phyloP scores from a whole-genome alignment of 1,140 invertebrate genomes.

The Condylostylus longicornis region DNA sequence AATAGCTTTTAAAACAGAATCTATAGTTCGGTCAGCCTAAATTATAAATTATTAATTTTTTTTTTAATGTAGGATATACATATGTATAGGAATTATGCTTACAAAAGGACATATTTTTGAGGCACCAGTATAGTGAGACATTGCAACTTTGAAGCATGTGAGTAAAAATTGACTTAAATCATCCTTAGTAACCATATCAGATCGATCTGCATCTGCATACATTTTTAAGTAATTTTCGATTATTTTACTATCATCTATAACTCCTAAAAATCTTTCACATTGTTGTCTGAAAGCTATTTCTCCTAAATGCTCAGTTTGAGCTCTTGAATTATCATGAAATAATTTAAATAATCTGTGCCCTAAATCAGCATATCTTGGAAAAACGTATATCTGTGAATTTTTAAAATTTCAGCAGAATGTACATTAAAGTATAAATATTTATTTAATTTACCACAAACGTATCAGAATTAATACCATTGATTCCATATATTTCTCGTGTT shows the following conservation, averaged over 20 bases:
- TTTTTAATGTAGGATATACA: not conserved
- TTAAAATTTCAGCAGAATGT: conserved; percentile 1
- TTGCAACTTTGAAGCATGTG: conserved; percentile 57
- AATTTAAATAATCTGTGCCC: conserved; percentile 49
- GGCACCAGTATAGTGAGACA: conserved; percentile 54
- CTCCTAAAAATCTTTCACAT: conserved; percentile 50
- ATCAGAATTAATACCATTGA: conserved; percentile 47
- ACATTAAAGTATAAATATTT: conserved; percentile 4
- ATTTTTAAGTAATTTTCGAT: conserved; percentile 52
- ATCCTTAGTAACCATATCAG: conserved; percentile 33
- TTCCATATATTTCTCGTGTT: conserved; percentile 43
- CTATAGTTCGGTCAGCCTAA: conserved; percentile 46
- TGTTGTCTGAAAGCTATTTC: conserved; percentile 48
- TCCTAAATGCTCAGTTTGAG: conserved; percentile 43
- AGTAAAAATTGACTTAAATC: conserved; percentile 46
- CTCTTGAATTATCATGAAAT: conserved; percentile 41
- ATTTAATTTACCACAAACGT: conserved; percentile 39
- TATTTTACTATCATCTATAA: conserved; percentile 47
- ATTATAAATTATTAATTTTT: conserved; percentile 1
- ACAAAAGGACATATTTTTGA: conserved; percentile 34
- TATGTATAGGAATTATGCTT: conserved; percentile 3
- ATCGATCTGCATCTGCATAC: conserved; percentile 35
- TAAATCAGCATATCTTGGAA: conserved; percentile 59
- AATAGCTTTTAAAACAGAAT: conserved; percentile 54
- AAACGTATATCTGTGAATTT: conserved; percentile 48